Base-by-base conservation (phyloP, 2,888 invertebrate species). In the Chrysolina haemoptera region DNA sequence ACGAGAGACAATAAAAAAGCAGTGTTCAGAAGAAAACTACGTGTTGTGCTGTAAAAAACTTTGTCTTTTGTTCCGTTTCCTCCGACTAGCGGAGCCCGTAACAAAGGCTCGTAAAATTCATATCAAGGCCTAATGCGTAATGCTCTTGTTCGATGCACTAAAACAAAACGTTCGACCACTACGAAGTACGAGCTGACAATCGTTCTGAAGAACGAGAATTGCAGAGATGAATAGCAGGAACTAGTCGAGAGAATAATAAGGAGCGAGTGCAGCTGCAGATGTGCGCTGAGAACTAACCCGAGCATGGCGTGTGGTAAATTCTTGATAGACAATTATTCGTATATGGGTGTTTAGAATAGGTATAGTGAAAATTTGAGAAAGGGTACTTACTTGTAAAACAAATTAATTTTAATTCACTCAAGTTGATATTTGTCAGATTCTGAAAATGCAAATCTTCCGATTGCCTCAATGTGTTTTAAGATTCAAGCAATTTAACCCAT, bases 71-170 rank as follows among this genome's bases (percentile, higher is more conserved):
- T 59, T 35, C 59, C 59, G 14, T 27, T 59, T 59, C 59, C 59
- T 59, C 14, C 59, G 14, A 16, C 16, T 50, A 16, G 9, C 18
- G 50, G n/a, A 16, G 16, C 0, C 9, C 18, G 59, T 59, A 59
- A 65, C 68, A 72, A 72, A 72, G 72, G 64, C 72, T 68, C 68
- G 63, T 72, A 55, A 72, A 72, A 64, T 72, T 55, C 63, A 18
- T 64, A 62, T 72, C 68, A 72, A 72, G 68, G 68, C 72, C 68
- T 63, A 27, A 50, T 50, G 48, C 46, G 62, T 71, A 67, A 71
- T 66, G 27, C 62, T 59, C 62, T 48, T 48, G 53, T 40, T 55
- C 18, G 53, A 62, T 68, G 71, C 71, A 46, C 70, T 64, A 64
- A 70, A 70, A 70, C 66, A 67, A 66, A 67, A 62, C 64, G 27